Evolutionary conservation across 2,888 invertebrate species (phyloP), one percentile per base, ranked within the genome.

Genomic region (Aphidoletes aphidimyza): DNA sequence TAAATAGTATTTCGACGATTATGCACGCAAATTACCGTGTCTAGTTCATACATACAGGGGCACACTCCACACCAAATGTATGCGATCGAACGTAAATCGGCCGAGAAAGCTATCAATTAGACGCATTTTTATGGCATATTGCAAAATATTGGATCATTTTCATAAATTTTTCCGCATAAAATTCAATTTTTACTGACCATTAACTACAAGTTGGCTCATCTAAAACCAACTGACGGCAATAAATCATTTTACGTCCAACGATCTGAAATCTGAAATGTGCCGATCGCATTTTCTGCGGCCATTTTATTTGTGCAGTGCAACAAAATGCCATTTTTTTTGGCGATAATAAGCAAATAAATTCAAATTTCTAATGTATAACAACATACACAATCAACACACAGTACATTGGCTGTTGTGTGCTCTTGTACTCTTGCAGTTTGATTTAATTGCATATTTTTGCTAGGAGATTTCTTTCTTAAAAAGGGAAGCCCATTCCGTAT

Each of bases 31-130:
- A 69, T 69, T 69, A 69, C 69, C 14, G 14, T 34, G 69, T 69
- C 14, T 34, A 69, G 30, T 42, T 9, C 14, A 42, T 42, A 9
- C 42, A 9, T 42, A 14, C 42, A 14, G 42, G 8, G 42, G 42
- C 42, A 9, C 8, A 6, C 42, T 6, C 42, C 42, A 42, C 42
- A 6, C 8, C 42, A 14, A 26, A 69, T 30, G 17, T 69, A 3
- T 69, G 69, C 26, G 47, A n/a, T n/a, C n/a, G n/a, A 42, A 42
- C 54, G 54, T 11, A 1, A 14, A 30, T 54, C 22, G 6, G 22
- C n/a, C 69, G 69, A 34, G 69, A 69, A 30, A 69, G 30, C 69
- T 69, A 69, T 69, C 69, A 69, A 69, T 30, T 69, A 69, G 69
- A 69, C 69, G 69, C 69, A 69, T 69, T 69, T 69, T 69, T 30